Evolutionary conservation across 2,797 vertebrate species (phyloP).

Genomic region (Neostethus bicornis): DNA sequence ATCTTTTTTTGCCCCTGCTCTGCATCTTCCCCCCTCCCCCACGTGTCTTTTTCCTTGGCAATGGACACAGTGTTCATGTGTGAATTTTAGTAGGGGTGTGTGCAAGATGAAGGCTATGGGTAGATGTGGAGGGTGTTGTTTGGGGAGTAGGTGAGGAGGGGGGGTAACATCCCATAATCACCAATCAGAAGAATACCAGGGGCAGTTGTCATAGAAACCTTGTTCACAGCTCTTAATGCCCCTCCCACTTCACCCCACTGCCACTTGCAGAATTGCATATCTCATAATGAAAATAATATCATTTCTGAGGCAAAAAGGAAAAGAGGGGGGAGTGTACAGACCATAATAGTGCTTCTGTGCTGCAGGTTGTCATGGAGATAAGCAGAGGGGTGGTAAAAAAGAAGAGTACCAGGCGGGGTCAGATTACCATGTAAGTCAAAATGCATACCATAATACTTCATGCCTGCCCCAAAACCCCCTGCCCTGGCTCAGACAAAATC

Average conservation of each 20-base stretch:
- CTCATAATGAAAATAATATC: conserved; percentile 77
- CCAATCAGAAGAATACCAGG: conserved; percentile 77
- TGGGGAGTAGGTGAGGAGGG: conserved; percentile 30
- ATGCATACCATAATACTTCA: conserved; percentile 79
- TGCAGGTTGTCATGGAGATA: conserved; percentile 73
- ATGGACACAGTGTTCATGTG: conserved; percentile 73
- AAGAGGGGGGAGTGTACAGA: conserved; percentile 49
- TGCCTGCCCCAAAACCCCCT: conserved; percentile 7
- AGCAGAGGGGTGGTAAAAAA: conserved; percentile 42
- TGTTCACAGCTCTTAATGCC: conserved; percentile 56
- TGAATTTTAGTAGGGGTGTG: conserved; percentile 51
- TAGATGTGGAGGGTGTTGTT: neutral
- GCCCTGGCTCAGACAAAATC: conserved; percentile 18
- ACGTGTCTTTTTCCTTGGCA: conserved; percentile 53
- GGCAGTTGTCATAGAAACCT: conserved; percentile 80
- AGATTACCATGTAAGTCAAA: conserved; percentile 81
- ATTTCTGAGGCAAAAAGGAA: conserved; percentile 70
- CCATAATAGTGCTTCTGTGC: conserved; percentile 79
- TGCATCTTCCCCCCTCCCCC: conserved; percentile 55
- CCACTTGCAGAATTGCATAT: conserved; percentile 61
- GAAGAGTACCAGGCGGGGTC: conserved; percentile 69
- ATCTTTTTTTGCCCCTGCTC: conserved; percentile 21
- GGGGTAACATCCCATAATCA: conserved; percentile 77
- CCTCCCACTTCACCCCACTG: conserved; percentile 62
- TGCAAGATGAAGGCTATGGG: conserved; percentile 5